phyloP scores from a whole-genome alignment of 2,113 vertebrate species.

The Orcinus orca region DNA sequence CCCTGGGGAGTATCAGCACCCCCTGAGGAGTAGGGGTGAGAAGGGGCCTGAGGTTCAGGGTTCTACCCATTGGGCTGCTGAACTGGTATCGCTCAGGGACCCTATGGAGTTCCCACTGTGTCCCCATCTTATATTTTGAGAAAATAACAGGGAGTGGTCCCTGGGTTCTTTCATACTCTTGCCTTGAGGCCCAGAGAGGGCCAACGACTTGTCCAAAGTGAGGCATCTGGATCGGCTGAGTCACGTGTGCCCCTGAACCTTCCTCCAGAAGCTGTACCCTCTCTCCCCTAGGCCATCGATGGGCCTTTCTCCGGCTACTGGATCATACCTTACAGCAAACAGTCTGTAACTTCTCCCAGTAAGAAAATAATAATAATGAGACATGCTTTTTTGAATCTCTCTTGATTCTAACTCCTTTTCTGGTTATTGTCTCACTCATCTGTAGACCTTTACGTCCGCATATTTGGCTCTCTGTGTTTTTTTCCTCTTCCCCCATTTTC shows the following conservation, averaged over 20 bases:
- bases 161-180: background rate
- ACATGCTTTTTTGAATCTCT: background rate
- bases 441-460: background rate
- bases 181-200: background rate
- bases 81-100: background rate
- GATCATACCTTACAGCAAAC: background rate
- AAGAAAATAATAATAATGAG: background rate
- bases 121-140: background rate
- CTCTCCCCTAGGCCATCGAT: background rate
- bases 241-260: background rate
- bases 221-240: background rate
- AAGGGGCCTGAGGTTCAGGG: background rate
- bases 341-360: background rate
- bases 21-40: background rate
- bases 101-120: background rate
- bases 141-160: background rate
- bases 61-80: background rate
- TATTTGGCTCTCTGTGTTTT: no score
- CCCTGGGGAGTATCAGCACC: no score
- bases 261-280: background rate
- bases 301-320: background rate
- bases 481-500: background rate
- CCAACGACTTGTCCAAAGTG: background rate
- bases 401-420: background rate
- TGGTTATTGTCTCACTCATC: background rate